phyloP scores from a whole-genome alignment of 1,140 invertebrate species.

The Scaptomyza montana region DNA sequence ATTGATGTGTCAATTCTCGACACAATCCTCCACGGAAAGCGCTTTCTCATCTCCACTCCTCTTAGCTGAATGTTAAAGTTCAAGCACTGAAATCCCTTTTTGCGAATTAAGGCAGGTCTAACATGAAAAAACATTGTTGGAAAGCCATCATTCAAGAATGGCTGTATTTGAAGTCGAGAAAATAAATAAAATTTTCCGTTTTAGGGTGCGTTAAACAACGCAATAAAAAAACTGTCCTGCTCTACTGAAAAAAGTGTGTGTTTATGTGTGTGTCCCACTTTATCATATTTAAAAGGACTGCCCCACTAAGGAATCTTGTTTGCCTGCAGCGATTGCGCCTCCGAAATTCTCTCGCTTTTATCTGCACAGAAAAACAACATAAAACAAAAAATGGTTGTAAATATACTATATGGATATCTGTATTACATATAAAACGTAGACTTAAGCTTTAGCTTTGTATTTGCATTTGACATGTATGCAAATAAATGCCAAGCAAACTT shows the following conservation, averaged over 20 bases:
- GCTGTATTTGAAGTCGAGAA: slow-evolving; percentile 54
- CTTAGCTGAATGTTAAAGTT: slow-evolving; percentile 3
- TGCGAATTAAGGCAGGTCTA: slow-evolving; percentile 15
- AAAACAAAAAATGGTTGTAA: not conserved
- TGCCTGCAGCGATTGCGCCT: slow-evolving; percentile 53
- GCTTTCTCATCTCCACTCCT: no score
- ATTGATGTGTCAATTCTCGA: slow-evolving; percentile 13
- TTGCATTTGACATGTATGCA: slow-evolving; percentile 60
- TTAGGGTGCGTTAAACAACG: slow-evolving; percentile 21
- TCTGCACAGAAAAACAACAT: slow-evolving; percentile 33
- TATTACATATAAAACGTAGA: slow-evolving; percentile 16
- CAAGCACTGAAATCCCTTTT: slow-evolving; percentile 2
- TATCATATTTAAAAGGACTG: slow-evolving; percentile 38
- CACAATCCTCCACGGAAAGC: not conserved
- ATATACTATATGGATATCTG: no score
- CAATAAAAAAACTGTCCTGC: slow-evolving; percentile 64
- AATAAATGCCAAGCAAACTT: slow-evolving; percentile 43
- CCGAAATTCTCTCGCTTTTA: slow-evolving; percentile 49
- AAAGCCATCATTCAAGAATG: slow-evolving; percentile 45
- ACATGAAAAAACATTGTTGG: slow-evolving; percentile 29
- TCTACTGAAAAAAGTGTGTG: slow-evolving; percentile 37
- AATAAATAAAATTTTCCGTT: slow-evolving; percentile 52
- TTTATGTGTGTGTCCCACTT: not conserved
- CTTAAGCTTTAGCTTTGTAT: slow-evolving; percentile 39
- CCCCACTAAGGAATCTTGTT: slow-evolving; percentile 62